Conservation (phyloP, 1,140 invertebrate genomes). For the Saxidomus purpurata region DNA sequence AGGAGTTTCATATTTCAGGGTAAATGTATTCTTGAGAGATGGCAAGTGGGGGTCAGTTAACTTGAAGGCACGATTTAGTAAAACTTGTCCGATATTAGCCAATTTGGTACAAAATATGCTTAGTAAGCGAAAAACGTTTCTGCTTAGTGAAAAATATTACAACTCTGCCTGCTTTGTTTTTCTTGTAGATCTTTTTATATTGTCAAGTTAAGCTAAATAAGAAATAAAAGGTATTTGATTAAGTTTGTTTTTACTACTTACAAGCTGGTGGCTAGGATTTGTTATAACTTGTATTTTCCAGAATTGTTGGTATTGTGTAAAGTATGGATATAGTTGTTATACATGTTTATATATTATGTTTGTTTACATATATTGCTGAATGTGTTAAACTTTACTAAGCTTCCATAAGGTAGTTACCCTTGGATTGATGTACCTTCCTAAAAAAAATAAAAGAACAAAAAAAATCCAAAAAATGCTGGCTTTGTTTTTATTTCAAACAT, state of each 20-base stretch:
- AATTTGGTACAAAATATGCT: no score
- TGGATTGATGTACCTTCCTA: slow-evolving; percentile 57
- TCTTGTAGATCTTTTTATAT: no score
- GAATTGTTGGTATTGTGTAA: not conserved
- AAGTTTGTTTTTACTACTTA: no score
- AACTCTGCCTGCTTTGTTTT: no score
- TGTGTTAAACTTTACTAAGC: slow-evolving; percentile 45
- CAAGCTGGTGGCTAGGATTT: not conserved
- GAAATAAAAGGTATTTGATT: no score
- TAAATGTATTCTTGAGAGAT: not conserved
- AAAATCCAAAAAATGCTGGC: not conserved
- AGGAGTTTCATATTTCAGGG: not conserved
- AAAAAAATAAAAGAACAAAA: slow-evolving; percentile 32
- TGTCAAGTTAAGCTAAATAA: no score
- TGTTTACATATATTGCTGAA: slow-evolving; percentile 46
- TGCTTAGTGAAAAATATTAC: no score
- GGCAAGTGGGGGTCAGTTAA: not conserved
- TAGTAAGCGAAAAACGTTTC: no score
- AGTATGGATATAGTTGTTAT: slow-evolving; percentile 10
- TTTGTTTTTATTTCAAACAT: not conserved
- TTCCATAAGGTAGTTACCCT: slow-evolving; percentile 57
- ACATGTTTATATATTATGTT: slow-evolving; percentile 7
- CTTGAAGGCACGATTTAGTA: no score
- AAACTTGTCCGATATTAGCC: no score
- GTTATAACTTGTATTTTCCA: not conserved